Evolutionary conservation across 1,140 invertebrate genomes (phyloP), one percentile per base, ranked within the genome.

Genomic region (Sitophilus oryzae): DNA sequence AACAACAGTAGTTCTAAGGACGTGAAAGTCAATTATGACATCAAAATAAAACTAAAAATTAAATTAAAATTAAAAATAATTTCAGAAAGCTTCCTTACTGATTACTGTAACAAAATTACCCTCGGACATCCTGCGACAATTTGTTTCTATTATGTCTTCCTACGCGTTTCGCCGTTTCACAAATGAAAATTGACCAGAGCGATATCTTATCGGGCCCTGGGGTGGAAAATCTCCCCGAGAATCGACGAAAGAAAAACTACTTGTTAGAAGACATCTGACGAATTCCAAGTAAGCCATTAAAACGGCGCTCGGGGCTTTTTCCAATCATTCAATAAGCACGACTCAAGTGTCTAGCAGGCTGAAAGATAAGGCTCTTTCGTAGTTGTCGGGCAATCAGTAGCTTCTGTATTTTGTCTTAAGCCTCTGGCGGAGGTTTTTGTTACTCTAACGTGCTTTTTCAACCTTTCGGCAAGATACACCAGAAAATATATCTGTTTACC

Each of bases 261-360:
- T 58, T 58, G 56, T 58, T 53, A 53, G 9, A 58, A 48, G 56
- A 53, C 56, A 41, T 46, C 55, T 60, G 49, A 50, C 54, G 48
- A 52, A 56, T 48, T 52, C 42, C 58, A 38, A 55, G 40, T 20
- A 45, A 59, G 42, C 40, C 52, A 61, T 61, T 61, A 61, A 59
- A 61, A 61, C 51, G 51, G 43, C 11, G 34, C 59, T 52, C 30
- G 23, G 22, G 56, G 59, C 56, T 14, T 19, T 45, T 53, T 59
- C 52, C 59, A 61, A 61, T 61, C 59, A 55, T 61, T 59, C 56
- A 58, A 61, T 58, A 61, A 61, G 35, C 56, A 56, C 55, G 42
- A 55, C 56, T 49, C 51, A 54, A 58, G 56, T 61, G 51, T 40
- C 51, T 22, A 34, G 37, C 52, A 52, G 47, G 51, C 55, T 55